Evolutionary conservation across 1,140 invertebrate species (phyloP).

Genomic region (Bilobella aurantiaca): DNA sequence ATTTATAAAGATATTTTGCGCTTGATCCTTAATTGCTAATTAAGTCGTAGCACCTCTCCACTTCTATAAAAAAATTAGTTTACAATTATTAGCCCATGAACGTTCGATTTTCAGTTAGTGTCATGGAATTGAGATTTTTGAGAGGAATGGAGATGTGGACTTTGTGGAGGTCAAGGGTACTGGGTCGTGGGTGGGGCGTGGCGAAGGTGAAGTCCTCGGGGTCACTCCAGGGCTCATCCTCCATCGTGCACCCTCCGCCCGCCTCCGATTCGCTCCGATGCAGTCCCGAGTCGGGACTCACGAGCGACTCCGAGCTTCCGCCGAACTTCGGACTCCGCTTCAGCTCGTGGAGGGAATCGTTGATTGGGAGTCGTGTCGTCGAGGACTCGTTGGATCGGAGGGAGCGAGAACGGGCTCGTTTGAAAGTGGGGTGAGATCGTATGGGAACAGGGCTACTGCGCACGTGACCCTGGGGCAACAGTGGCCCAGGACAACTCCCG

Average conservation of each 20-base stretch:
- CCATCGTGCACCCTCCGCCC: not conserved
- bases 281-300: slow-evolving; percentile 21
- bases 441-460: not conserved
- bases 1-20: no score
- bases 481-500: no score
- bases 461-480: no score
- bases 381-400: not conserved
- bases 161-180: no score
- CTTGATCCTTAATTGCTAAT: no score
- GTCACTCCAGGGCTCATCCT: not conserved
- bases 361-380: no score
- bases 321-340: not conserved
- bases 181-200: no score
- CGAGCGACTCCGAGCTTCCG: not conserved
- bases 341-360: not conserved
- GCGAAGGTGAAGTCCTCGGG: no score
- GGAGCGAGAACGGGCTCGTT: not conserved
- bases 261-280: slow-evolving; percentile 2
- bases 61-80: not conserved
- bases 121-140: not conserved
- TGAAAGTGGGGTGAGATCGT: not conserved
- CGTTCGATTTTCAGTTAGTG: not conserved
- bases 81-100: not conserved
- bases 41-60: no score
- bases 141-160: slow-evolving; percentile 9